These are phyloP conservation scores for Pterostichus niger DNA, from an alignment of 2,888 invertebrate genomes.

Conservation along the genomic window DNA sequence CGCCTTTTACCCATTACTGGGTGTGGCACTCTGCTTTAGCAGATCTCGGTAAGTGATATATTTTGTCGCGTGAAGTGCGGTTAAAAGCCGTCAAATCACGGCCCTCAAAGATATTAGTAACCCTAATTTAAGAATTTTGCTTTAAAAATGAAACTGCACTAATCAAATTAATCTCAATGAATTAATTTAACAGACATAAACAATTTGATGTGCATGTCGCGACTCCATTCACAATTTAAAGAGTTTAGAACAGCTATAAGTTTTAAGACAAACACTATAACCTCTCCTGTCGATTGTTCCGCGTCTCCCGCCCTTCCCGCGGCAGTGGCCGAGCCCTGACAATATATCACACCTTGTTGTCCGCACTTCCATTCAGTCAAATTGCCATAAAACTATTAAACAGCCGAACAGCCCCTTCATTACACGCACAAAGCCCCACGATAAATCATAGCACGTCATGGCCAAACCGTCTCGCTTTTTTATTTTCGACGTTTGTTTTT, in stretches of 20 bases:
- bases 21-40: no score
- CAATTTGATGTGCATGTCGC: neutral
- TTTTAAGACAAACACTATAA: neutral
- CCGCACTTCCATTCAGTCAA: slow-evolving; percentile 57
- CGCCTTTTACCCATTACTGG: no score
- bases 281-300: neutral
- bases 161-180: neutral
- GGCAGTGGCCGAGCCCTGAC: neutral
- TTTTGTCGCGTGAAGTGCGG: no score
- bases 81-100: no score
- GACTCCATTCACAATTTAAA: neutral
- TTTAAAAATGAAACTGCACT: no score
- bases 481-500: slow-evolving; percentile 40
- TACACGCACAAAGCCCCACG: slow-evolving; percentile 43
- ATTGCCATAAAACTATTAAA: slow-evolving; percentile 63
- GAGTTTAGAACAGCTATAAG: neutral
- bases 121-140: no score
- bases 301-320: neutral
- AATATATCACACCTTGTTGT: slow-evolving; percentile 52
- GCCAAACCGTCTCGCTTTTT: slow-evolving; percentile 20
- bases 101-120: no score
- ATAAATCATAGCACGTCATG: slow-evolving; percentile 58
- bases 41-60: no score
- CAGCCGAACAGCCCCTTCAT: slow-evolving; percentile 62
- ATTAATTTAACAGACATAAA: neutral